Evolutionary conservation across 2,113 vertebrate species (phyloP).

Genomic region (Saguinus midas): DNA sequence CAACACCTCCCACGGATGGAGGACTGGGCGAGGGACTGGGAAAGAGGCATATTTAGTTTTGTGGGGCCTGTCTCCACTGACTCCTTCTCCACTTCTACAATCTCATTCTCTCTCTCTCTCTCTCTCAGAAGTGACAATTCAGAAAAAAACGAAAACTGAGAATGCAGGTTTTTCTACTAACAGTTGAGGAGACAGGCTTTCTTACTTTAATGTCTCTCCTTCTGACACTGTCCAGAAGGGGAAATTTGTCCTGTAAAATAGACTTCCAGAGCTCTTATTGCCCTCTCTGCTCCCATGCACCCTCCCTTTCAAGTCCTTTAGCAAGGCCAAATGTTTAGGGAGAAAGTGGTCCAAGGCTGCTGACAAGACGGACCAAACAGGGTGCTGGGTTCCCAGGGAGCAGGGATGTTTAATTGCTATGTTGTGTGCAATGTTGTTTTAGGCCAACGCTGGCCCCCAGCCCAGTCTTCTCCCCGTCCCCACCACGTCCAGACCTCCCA

Average conservation of each 20-base stretch:
- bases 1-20: slow-evolving; percentile 41
- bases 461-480: slow-evolving; percentile 37
- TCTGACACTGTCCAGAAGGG: slow-evolving; percentile 62
- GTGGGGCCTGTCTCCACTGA: slow-evolving; percentile 46
- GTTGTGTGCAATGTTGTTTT: slow-evolving; percentile 70
- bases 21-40: not conserved
- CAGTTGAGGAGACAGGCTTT: slow-evolving; percentile 66
- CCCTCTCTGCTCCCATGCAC: slow-evolving; percentile 36
- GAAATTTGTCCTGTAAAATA: slow-evolving; percentile 75
- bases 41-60: slow-evolving; percentile 62
- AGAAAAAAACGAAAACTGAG: slow-evolving; percentile 71
- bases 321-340: slow-evolving; percentile 54
- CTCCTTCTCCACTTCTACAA: slow-evolving; percentile 59
- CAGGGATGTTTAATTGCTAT: slow-evolving; percentile 62
- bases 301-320: slow-evolving; percentile 59
- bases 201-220: slow-evolving; percentile 71
- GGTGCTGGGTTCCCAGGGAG: slow-evolving; percentile 28
- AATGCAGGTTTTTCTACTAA: slow-evolving; percentile 72
- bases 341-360: slow-evolving; percentile 44
- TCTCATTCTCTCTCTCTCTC: not conserved
- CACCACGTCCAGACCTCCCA: slow-evolving; percentile 35
- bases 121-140: slow-evolving; percentile 21
- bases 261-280: slow-evolving; percentile 66
- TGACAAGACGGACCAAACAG: slow-evolving; percentile 42
- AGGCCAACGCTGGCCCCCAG: slow-evolving; percentile 46